Evolutionary conservation across 2,888 invertebrate species (phyloP), one percentile per base, ranked within the genome.

Genomic region (Sinopyrophorus schimmeli): DNA sequence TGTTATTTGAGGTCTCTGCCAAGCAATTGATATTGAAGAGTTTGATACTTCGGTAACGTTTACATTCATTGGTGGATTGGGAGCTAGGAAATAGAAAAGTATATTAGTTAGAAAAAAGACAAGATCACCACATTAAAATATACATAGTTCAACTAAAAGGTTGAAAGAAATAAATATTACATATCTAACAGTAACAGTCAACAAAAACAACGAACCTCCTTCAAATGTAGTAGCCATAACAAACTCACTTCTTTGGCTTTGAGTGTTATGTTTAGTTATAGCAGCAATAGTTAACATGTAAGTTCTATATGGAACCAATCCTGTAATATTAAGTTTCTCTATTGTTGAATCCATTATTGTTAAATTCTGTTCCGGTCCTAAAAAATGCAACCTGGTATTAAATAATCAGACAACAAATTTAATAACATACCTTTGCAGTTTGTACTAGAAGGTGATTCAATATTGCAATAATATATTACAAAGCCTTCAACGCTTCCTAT

Each of bases 401-500:
- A 18, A 14, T 4, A 11, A 18, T 21, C n/a, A n/a, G n/a, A n/a
- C n/a, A n/a, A n/a, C n/a, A n/a, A 5, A 30, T 20, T 21, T 1
- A 1, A 9, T 30, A 9, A 3, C 21, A 26, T 47, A 47, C 76
- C 77, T 61, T 79, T 80, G 71, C 86, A 86, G 16, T 72, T 72
- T 49, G 71, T 73, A 53, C 77, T 76, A 16, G 77, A 76, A 2
- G 79, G 76, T 14, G 78, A 73, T 17, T 51, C 16, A 38, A 79
- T 78, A 1, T 83, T 83, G 62, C 92, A 92, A 64, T 89, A 92
- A 38, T 81, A 82, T 41, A 92, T 81, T 38, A 80, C 80, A 69
- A 86, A 92, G 10, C 89, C 91, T 52, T 77, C 80, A 11, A 91
- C 80, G 40, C 82, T 80, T 2, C 85, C 84, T 37, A 84, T 80